Conservation (phyloP, 2,797 vertebrate genomes). For the Betta splendens region DNA sequence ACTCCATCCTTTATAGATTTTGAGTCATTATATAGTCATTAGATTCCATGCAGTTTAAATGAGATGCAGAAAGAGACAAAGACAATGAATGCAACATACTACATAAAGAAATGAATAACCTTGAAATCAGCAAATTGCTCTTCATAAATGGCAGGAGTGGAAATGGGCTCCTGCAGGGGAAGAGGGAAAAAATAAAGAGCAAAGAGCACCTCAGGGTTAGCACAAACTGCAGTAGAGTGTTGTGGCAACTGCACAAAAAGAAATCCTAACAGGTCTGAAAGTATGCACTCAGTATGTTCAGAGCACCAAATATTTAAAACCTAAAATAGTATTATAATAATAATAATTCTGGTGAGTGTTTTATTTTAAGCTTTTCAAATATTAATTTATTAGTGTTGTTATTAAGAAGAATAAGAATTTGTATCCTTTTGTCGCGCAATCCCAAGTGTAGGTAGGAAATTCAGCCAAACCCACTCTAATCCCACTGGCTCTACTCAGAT, state of each 20-base stretch:
- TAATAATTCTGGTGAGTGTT: too few species aligned
- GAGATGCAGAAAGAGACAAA: constrained; percentile 5
- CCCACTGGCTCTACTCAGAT: constrained; percentile 32
- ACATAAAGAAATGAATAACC: constrained; percentile 74
- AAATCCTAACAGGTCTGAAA: constrained; percentile 28
- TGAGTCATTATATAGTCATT: constrained; percentile 1
- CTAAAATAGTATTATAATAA: constrained; percentile 51
- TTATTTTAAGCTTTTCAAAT: too few species aligned
- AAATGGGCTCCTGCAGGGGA: constrained; percentile 81
- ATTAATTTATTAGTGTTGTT: too few species aligned
- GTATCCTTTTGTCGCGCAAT: constrained; percentile 13
- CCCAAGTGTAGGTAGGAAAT: constrained; percentile 59
- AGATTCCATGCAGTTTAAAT: constrained; percentile 18
- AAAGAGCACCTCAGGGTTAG: constrained; percentile 66
- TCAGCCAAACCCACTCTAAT: constrained; percentile 33
- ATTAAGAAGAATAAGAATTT: too few species aligned
- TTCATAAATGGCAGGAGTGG: constrained; percentile 81
- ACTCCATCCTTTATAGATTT: constrained; percentile 14
- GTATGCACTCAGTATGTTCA: constrained; percentile 14
- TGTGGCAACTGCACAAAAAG: constrained; percentile 29
- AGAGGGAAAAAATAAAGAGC: constrained; percentile 71
- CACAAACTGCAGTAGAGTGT: constrained; percentile 18
- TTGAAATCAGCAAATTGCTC: constrained; percentile 82
- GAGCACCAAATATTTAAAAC: constrained; percentile 25
- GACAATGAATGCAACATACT: constrained; percentile 14